Evolutionary conservation across 2,797 vertebrate genomes (phyloP).

Genomic region (Vultur gryphus): DNA sequence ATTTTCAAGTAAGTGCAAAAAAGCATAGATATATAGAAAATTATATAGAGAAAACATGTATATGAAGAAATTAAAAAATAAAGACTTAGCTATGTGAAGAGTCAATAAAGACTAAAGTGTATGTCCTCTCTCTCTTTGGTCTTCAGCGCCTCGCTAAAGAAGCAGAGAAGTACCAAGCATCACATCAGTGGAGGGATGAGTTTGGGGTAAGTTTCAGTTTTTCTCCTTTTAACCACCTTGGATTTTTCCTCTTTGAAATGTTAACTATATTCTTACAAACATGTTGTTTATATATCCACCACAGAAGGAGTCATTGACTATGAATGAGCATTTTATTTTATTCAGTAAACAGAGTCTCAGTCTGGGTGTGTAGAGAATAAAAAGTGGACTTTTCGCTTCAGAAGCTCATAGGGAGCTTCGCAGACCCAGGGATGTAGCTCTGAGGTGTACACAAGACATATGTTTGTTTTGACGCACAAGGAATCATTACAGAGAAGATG

Average conservation of each 20-base stretch:
- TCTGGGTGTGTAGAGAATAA: neutral
- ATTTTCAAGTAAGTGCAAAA: neutral
- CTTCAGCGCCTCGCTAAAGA: constrained; percentile 89
- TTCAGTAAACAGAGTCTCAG: neutral
- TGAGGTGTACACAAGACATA: neutral
- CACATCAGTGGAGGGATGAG: constrained; percentile 90
- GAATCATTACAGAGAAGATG: neutral
- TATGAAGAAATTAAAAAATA: neutral
- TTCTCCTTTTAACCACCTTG: neutral
- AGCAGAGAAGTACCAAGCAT: constrained; percentile 90
- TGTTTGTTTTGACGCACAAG: neutral
- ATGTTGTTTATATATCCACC: neutral
- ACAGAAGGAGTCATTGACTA: neutral
- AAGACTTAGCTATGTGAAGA: neutral
- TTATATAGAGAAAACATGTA: neutral
- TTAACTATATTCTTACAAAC: neutral
- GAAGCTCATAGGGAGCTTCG: neutral
- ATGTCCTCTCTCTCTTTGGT: constrained; percentile 1
- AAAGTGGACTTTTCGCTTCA: neutral
- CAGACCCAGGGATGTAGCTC: neutral
- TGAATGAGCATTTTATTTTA: neutral
- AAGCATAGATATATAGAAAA: neutral
- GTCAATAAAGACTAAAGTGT: neutral
- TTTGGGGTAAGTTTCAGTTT: constrained; percentile 83
- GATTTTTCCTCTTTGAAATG: neutral